Evolutionary conservation across 2,797 vertebrate genomes (phyloP).

Genomic region (Clamator glandarius): DNA sequence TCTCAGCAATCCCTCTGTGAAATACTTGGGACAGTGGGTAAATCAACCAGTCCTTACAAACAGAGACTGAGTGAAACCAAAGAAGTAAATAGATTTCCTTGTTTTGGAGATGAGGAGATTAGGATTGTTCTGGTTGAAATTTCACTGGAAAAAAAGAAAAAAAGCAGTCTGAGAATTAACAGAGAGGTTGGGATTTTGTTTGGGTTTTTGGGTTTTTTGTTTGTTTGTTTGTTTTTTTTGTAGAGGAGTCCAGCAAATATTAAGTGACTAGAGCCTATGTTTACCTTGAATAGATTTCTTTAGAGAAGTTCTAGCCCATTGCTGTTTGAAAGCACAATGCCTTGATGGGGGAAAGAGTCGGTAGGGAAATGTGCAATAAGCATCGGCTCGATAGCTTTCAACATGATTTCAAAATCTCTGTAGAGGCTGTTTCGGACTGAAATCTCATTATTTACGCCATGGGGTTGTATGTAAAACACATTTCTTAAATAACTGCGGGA

Average conservation of each 20-base stretch:
- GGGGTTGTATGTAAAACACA: not conserved
- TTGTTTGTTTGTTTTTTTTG: not conserved
- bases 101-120: not conserved
- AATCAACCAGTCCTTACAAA: not conserved
- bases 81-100: not conserved
- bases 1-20: not conserved
- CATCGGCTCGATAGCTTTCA: not conserved
- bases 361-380: not conserved
- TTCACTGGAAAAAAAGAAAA: not conserved
- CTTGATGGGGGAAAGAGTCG: not conserved
- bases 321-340: not conserved
- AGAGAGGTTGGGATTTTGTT: accelerated
- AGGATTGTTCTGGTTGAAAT: not conserved
- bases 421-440: not conserved
- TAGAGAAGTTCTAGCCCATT: not conserved
- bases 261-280: not conserved
- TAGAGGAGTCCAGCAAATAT: not conserved
- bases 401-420: not conserved
- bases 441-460: not conserved
- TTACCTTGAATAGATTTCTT: not conserved
- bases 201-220: too few species aligned
- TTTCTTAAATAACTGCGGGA: not conserved
- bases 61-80: not conserved
- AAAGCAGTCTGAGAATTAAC: not conserved
- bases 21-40: not conserved